phyloP scores from a whole-genome alignment of 1,140 invertebrate genomes.

The Megalonaias nervosa region DNA sequence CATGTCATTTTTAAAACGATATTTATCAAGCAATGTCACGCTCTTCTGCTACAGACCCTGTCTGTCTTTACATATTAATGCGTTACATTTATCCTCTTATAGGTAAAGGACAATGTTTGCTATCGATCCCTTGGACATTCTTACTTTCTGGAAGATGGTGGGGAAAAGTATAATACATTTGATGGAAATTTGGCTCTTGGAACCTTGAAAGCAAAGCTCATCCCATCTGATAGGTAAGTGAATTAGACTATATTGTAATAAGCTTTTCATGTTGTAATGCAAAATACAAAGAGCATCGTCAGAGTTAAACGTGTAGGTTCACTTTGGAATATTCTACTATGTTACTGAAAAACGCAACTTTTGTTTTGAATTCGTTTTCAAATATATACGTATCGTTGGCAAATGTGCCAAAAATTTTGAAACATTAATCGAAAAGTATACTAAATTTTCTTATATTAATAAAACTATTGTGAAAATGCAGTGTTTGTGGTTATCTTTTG shows the following conservation, averaged over 20 bases:
- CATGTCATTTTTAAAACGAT: too few species aligned
- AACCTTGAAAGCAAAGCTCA: conserved; percentile 27
- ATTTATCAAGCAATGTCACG: background rate
- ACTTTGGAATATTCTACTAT: background rate
- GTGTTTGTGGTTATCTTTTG: background rate
- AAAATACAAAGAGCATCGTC: background rate
- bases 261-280: background rate
- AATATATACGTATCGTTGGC: background rate
- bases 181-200: conserved; percentile 53
- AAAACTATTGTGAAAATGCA: background rate
- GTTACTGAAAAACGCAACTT: background rate
- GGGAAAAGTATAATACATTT: conserved; percentile 53
- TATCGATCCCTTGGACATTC: conserved; percentile 60
- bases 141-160: conserved; percentile 63
- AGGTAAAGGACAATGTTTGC: conserved; percentile 54
- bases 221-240: conserved; percentile 24
- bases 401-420: too few species aligned
- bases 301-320: background rate
- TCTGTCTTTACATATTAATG: background rate
- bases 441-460: background rate
- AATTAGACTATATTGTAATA: background rate
- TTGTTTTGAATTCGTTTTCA: too few species aligned
- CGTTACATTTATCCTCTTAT: background rate
- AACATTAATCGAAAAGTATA: background rate
- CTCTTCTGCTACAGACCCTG: background rate